Percentiles rank a stretch among this genome's conserved stretches.
Conservation (phyloP, 1,140 invertebrate genomes). For the Macrostomum lignano region DNA sequence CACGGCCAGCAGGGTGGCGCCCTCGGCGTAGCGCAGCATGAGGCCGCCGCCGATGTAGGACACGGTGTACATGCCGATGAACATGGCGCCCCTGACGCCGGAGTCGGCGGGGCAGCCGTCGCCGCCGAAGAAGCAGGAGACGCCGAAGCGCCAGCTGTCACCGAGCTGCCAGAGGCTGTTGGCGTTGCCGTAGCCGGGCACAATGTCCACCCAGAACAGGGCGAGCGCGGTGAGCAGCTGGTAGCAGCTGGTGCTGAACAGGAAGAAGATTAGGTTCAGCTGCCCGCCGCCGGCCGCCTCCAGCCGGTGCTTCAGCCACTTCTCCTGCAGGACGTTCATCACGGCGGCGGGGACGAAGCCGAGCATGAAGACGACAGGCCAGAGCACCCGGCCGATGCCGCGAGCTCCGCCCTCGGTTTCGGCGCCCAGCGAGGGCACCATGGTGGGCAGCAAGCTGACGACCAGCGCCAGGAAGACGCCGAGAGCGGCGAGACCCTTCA, state of each 20-base stretch:
- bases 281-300: conserved; percentile 7
- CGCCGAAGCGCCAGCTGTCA: conserved; percentile 9
- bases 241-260: conserved; percentile 10
- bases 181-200: conserved; percentile 11
- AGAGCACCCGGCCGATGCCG: conserved; percentile 8
- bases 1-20: conserved; percentile 10
- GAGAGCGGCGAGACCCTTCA: conserved; percentile 2
- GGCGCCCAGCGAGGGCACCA: conserved; percentile 11
- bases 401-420: conserved; percentile 7
- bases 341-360: conserved; percentile 10
- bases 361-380: conserved; percentile 10
- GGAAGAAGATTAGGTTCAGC: conserved; percentile 10
- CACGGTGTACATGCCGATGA: conserved; percentile 10
- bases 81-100: conserved; percentile 12
- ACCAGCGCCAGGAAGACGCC: conserved; percentile 5
- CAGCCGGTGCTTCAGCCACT: conserved; percentile 9
- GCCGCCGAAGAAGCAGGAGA: too few species aligned
- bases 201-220: conserved; percentile 12
- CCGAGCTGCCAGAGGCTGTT: conserved; percentile 9
- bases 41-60: conserved; percentile 12
- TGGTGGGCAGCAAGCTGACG: conserved; percentile 9
- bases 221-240: conserved; percentile 9
- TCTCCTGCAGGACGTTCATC: conserved; percentile 10
- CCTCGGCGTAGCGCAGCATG: conserved; percentile 11
- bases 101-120: too few species aligned